phyloP scores from a whole-genome alignment of 2,888 invertebrate species.

The Synergus japonicus region DNA sequence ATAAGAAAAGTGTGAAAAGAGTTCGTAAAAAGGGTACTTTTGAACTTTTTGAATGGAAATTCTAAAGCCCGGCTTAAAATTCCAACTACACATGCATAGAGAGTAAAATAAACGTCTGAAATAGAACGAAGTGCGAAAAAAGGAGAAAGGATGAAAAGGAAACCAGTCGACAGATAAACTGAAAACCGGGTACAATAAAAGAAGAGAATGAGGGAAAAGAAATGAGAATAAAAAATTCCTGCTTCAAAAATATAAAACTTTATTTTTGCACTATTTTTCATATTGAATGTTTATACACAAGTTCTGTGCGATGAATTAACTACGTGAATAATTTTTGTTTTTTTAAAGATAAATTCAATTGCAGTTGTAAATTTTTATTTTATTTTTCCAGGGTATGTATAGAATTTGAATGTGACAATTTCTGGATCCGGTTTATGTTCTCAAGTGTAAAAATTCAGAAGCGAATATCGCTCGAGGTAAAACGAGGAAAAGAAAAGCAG shows the following conservation, averaged over 20 bases:
- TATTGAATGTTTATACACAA: too few species aligned
- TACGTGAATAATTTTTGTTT: background rate
- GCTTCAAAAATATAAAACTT: background rate
- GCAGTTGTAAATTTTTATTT: background rate
- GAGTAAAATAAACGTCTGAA: conserved; percentile 3
- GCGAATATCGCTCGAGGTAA: conserved; percentile 1
- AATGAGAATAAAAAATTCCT: background rate
- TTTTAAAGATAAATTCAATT: background rate
- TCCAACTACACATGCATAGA: background rate
- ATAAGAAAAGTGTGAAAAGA: conserved; percentile 16
- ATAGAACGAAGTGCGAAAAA: conserved; percentile 18
- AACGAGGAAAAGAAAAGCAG: background rate
- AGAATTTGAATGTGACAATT: conserved; percentile 2
- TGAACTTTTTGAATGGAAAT: conserved; percentile 19
- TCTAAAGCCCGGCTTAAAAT: background rate
- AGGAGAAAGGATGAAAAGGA: conserved; percentile 5
- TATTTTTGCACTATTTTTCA: too few species aligned
- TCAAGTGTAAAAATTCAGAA: conserved; percentile 11
- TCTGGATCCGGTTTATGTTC: background rate
- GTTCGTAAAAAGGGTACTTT: background rate
- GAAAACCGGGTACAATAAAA: background rate
- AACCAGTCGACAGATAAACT: conserved; percentile 29
- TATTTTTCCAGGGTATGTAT: conserved; percentile 3
- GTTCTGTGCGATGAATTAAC: too few species aligned
- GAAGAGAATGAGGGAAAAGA: background rate